Percentiles rank a stretch among this genome's conserved stretches.
Evolutionary conservation across 2,797 vertebrate genomes (phyloP).

Genomic region (Carcharodon carcharias): DNA sequence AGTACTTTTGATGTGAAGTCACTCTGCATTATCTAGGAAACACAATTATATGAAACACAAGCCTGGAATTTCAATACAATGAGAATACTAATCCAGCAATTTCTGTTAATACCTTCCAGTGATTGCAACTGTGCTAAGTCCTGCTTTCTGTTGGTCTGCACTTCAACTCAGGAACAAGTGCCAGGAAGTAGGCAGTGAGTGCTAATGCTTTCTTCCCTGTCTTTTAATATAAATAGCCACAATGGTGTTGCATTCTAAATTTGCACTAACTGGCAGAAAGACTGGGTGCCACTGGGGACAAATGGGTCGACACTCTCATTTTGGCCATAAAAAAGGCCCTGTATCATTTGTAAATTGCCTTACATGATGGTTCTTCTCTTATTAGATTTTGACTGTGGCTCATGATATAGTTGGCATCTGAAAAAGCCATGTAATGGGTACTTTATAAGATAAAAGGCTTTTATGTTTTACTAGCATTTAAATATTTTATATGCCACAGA

Average conservation of each 20-base stretch:
- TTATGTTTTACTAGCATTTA: not conserved
- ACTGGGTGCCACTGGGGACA: not conserved
- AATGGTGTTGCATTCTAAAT: not conserved
- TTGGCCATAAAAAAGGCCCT: not conserved
- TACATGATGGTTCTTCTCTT: not conserved
- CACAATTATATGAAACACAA: not conserved
- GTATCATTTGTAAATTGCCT: not conserved
- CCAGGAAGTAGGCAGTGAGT: not conserved
- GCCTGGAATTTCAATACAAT: not conserved
- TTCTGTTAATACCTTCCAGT: not conserved
- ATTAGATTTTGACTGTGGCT: not conserved
- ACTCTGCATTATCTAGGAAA: not conserved
- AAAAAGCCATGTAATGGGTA: not conserved
- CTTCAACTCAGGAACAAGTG: not conserved
- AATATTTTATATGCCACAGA: conserved; percentile 4
- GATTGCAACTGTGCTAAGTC: not conserved
- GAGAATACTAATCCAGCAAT: not conserved
- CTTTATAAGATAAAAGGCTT: not conserved
- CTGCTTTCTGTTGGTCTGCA: not conserved
- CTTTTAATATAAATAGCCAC: not conserved
- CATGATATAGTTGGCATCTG: not conserved
- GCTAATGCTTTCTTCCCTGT: not conserved
- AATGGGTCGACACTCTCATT: not conserved
- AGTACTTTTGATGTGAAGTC: not conserved
- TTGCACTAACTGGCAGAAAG: not conserved